phyloP scores from a whole-genome alignment of 2,797 vertebrate species.

The Ateles fusciceps region DNA sequence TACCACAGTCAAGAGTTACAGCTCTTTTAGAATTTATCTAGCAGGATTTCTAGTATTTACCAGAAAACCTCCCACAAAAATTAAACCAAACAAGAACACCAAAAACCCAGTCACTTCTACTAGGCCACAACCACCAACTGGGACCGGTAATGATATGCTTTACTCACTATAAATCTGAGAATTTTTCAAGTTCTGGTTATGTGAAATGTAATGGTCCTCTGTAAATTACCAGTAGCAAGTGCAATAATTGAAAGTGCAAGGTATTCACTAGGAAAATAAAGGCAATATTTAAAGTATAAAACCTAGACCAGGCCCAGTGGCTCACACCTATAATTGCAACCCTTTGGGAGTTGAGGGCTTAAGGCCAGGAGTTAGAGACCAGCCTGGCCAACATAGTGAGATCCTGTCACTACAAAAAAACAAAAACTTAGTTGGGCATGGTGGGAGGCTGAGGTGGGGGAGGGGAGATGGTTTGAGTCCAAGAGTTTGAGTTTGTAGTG shows the following conservation, averaged over 20 bases:
- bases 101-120: background rate
- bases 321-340: too few relatives aligned
- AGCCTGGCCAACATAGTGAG: too few relatives aligned
- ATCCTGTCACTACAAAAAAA: too few relatives aligned
- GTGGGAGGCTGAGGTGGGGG: too few relatives aligned
- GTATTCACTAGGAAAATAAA: background rate
- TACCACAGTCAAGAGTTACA: background rate
- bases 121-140: background rate
- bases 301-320: background rate
- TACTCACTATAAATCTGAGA: background rate
- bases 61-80: background rate
- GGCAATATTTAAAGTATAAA: background rate
- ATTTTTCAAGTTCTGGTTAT: background rate
- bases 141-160: background rate
- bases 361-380: too few relatives aligned
- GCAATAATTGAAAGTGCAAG: background rate
- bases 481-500: background rate
- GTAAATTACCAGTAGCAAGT: background rate
- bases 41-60: background rate
- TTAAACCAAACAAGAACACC: background rate
- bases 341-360: too few relatives aligned
- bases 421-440: background rate
- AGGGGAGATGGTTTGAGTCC: background rate
- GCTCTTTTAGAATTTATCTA: background rate
- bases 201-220: background rate